Evolutionary conservation across 2,113 vertebrate genomes (phyloP).

Genomic region (Tyrannus savana): DNA sequence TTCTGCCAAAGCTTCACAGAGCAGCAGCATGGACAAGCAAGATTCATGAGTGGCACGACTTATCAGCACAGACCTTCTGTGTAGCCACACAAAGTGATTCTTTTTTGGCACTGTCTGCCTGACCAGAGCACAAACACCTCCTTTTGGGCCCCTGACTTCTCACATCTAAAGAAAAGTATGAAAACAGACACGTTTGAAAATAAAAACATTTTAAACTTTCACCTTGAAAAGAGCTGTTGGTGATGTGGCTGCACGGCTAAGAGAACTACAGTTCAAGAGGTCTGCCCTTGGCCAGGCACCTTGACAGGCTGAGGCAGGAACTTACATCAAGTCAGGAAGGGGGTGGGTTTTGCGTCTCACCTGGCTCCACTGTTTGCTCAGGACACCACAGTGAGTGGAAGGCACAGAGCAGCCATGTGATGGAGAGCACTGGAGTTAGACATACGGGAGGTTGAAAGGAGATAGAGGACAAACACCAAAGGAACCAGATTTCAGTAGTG

Average conservation of each 20-base stretch:
- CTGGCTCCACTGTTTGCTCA: neutral
- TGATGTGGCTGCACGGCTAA: accelerated
- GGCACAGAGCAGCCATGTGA: neutral
- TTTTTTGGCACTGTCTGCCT: neutral
- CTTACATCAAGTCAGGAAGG: accelerated
- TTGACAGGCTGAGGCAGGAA: neutral
- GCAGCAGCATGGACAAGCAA: neutral
- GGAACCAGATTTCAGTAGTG: neutral
- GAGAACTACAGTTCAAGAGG: neutral
- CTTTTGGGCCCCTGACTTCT: neutral
- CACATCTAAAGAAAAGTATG: neutral
- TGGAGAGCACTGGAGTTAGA: neutral
- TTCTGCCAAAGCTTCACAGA: neutral
- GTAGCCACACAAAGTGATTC: neutral
- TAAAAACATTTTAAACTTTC: neutral
- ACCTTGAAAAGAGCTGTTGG: neutral
- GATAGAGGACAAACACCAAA: neutral
- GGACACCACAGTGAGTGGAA: neutral
- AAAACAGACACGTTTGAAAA: neutral
- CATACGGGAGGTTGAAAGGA: neutral
- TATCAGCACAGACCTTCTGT: neutral
- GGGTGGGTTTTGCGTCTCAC: accelerated
- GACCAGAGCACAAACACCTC: accelerated
- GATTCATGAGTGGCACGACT: neutral
- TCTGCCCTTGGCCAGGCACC: neutral